Evolutionary conservation across 2,888 invertebrate species (phyloP), one percentile per base, ranked within the genome.

Genomic region (Drosophila paracracens): DNA sequence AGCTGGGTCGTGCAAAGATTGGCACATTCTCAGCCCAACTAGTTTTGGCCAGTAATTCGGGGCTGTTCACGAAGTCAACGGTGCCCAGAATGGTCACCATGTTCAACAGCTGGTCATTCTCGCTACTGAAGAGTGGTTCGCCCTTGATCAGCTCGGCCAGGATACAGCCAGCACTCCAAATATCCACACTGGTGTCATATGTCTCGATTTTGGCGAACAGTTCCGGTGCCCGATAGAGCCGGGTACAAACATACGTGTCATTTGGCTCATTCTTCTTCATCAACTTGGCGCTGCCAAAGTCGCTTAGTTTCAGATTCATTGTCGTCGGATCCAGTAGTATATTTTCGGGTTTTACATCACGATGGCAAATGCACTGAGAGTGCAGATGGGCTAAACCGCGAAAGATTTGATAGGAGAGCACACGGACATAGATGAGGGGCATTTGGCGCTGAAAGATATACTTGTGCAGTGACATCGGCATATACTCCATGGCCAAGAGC

Each of bases 341-440:
- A 94, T 99, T 99, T 94, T 99, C 99, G 84, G 99, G 99, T 94
- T 99, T 99, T 91, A 99, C 99, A 94, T 99, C 99, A 93, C 99
- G 96, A 95, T 99, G 99, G 94, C 99, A 99, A 92, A 99, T 98
- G 86, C 98, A 98, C 94, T 98, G 95, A 91, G 98, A 97, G 94
- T 99, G 99, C 93, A 99, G 98, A 94, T 99, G 99, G 88, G 98
- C 99, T 94, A 99, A 95, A 94, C 98, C 98, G 94, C 99, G 96
- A 95, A 99, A 99, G 94, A 99, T 95, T 95, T 99, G 99, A 95
- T 99, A 99, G 98, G 99, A 99, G 94, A 99, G 98, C 93, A 99
- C 96, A 97, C 99, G 99, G 94, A 99, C 99, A 96, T 97, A 99
- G 95, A 98, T 97, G 95, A 98, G 97, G 91, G 99, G 99, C 95